Base-by-base conservation (phyloP, 2,113 vertebrate genomes). In the Morone chrysops region DNA sequence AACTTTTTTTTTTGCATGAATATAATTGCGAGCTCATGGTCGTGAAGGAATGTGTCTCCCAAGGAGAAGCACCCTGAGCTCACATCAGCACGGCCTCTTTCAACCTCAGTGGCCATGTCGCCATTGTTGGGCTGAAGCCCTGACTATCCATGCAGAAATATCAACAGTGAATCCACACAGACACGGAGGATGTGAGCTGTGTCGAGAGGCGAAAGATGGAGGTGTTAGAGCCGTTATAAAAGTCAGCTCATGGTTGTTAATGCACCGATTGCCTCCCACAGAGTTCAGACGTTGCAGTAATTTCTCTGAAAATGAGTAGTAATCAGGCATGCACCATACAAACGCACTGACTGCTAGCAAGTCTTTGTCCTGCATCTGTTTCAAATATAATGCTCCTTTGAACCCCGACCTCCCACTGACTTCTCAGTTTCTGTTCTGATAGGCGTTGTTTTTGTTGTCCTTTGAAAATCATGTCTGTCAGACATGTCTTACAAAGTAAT, bases 1-100 rank as follows among this genome's bases (percentile, higher is more conserved):
- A 67, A 47, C 59, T 67, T 65, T 62, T 38, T 71, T 31, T 31
- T 67, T 70, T 51, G 13, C 80, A 66, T 45, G 22, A 82, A 65
- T 61, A 41, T 50, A 53, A 17, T 57, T 61, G 17, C 41, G 53
- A 50, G 60, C 50, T 75, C 20, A 10, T 13, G 66, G 38, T 67
- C 8, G 4, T 71, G 70, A 54, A 40, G 7, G 22, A 81, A 70
- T 31, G 31, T 31, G 31, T 31, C 31, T 31, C 31, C 31, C 31
- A 70, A 22, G 9, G 36, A 4, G 48, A 70, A 43, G 65, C 48
- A 50, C 41, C 22, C 75, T 8, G 40, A 72, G 56, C 43, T 79
- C 54, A 54, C 65, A 60, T 74, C 69, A 74, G 59, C 18, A 31
- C 50, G 56, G 78, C 41, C 62, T 31, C 47, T 61, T 70, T 78